Percentiles rank a stretch among this genome's conserved stretches.
Conservation (phyloP, 2,797 vertebrate genomes). For the Echeneis naucrates region DNA sequence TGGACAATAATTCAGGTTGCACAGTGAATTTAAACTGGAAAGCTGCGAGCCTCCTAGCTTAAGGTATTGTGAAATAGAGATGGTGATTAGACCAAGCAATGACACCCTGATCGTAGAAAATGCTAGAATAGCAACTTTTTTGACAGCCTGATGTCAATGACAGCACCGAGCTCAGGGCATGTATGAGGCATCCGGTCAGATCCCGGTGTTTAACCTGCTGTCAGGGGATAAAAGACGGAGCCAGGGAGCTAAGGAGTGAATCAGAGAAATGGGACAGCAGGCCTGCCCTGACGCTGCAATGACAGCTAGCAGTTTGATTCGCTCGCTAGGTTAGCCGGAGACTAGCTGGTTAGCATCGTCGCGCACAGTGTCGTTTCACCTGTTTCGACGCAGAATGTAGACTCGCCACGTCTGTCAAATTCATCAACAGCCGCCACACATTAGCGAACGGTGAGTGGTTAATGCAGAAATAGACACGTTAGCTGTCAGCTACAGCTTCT, state of each 20-base stretch:
- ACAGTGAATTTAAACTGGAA: constrained; percentile 24
- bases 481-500: not conserved
- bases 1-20: constrained; percentile 45
- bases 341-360: constrained; percentile 55
- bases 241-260: not conserved
- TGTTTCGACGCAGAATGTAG: constrained; percentile 43
- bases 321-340: constrained; percentile 49
- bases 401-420: not conserved
- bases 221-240: not conserved
- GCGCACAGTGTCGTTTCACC: constrained; percentile 52
- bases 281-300: constrained; percentile 74
- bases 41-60: constrained; percentile 29
- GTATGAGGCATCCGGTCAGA: not conserved
- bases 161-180: not conserved
- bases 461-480: not conserved
- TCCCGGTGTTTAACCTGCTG: not conserved
- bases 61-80: constrained; percentile 40
- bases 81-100: constrained; percentile 36
- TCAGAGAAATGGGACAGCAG: constrained; percentile 34
- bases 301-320: constrained; percentile 64
- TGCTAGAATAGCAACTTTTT: constrained; percentile 50
- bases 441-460: rapidly evolving
- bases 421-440: not conserved
- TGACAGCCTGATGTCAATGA: not conserved
- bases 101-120: constrained; percentile 52